These are phyloP conservation scores for Phragmatobia fuliginosa DNA, from an alignment of 2,888 invertebrate genomes.

Conservation along the genomic window DNA sequence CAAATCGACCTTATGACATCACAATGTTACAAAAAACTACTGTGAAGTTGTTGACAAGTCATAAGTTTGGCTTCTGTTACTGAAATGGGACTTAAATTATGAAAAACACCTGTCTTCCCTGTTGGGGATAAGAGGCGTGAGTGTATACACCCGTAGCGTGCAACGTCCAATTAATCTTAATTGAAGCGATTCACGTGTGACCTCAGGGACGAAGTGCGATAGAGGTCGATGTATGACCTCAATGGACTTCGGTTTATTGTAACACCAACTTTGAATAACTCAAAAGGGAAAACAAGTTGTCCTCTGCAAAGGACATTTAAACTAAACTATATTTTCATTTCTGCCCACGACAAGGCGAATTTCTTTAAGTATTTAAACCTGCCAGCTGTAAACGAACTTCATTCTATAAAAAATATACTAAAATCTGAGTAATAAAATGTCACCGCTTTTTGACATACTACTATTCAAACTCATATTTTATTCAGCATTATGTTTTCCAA, in stretches of 20 bases:
- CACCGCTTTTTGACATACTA: not conserved
- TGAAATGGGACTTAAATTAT: too few species aligned
- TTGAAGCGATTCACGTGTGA: constrained; percentile 31
- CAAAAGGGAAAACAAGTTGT: not conserved
- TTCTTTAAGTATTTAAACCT: not conserved
- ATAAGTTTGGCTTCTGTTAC: too few species aligned
- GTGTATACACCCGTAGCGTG: constrained; percentile 7
- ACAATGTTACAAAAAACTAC: too few species aligned
- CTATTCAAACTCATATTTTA: not conserved
- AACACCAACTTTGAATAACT: not conserved
- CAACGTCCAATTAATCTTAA: constrained; percentile 24
- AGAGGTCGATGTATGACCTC: constrained; percentile 29
- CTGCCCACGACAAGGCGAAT: not conserved
- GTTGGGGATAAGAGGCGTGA: not conserved
- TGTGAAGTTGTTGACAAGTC: too few species aligned
- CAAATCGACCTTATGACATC: too few species aligned
- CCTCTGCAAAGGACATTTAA: not conserved
- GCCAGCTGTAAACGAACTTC: not conserved
- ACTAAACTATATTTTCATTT: not conserved
- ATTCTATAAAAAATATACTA: not conserved
- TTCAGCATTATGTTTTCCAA: too few species aligned
- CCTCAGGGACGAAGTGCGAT: not conserved
- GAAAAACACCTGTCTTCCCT: not conserved
- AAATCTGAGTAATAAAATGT: too few species aligned
- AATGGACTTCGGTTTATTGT: constrained; percentile 3